Base-by-base conservation (phyloP, 2,113 vertebrate genomes). In the Stigmatopora argus region DNA sequence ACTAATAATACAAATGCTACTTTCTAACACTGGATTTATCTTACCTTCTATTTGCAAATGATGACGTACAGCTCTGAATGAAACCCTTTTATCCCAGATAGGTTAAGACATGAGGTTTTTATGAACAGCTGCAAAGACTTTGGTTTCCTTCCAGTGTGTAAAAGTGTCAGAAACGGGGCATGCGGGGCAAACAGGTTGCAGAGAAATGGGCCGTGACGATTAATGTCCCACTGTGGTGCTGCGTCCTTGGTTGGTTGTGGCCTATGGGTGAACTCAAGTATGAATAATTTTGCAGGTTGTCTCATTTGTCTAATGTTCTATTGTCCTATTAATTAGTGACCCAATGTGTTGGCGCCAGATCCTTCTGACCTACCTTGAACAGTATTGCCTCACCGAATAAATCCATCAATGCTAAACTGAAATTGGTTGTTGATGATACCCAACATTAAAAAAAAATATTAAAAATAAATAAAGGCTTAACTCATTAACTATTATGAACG, bases 161-260 rank as follows among this genome's bases (percentile, higher is more conserved):
- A 84, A 81, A 78, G 62, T 78, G 70, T 72, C 68, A 70, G 57
- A 68, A 64, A 71, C 67, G 46, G 65, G 70, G 67, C 70, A 47
- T 66, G 59, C 63, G 41, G 64, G 75, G 45, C 45, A 85, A 78
- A 81, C 79, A 79, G 78, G 83, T 70, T 80, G 69, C 78, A 67
- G 77, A 72, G 63, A 84, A 87, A 74, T 83, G 81, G 78, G 75
- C 74, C 75, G 70, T 70, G 58, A 74, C 75, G 71, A 82, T 82
- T 79, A 81, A 83, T 87, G 80, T 79, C 83, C 78, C 41, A 53
- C 65, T 46, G 79, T 71, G 81, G 70, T 68, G 19, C 75, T 67
- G n/a, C 73, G 80, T 82, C 74, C 73, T 78, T 74, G 65, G 79
- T 83, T 72, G 62, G 70, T 75, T 77, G 60, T 70, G 64, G 77